Conservation (phyloP, 2,797 vertebrate species). For the Pogonophryne albipinna region DNA sequence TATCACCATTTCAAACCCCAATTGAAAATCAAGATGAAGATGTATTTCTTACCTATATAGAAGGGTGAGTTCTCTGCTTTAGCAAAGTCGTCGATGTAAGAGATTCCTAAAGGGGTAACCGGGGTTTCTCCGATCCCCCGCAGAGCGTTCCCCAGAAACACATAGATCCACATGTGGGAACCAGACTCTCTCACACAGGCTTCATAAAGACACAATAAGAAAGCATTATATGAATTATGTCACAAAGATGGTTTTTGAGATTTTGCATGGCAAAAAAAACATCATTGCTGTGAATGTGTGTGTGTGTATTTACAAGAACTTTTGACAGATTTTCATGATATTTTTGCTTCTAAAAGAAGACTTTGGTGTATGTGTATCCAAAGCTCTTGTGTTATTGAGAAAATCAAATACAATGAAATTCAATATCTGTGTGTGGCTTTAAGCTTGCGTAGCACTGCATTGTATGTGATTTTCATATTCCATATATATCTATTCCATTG, state of each 20-base stretch:
- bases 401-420: slow-evolving; percentile 23
- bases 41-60: slow-evolving; percentile 89
- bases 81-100: slow-evolving; percentile 95
- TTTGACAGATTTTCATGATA: background rate
- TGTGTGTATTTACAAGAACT: background rate
- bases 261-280: too few species aligned
- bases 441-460: slow-evolving; percentile 4
- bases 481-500: slow-evolving; percentile 1
- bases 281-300: background rate
- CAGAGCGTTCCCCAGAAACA: slow-evolving; percentile 92
- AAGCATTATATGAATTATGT: background rate
- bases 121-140: slow-evolving; percentile 97
- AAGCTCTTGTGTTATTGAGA: background rate
- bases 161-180: slow-evolving; percentile 93
- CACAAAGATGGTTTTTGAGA: background rate
- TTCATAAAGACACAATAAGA: slow-evolving; percentile 48
- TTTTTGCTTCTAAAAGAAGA: background rate
- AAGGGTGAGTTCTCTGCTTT: slow-evolving; percentile 92
- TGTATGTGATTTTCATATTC: slow-evolving; percentile 4
- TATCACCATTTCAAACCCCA: background rate
- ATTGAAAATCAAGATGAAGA: rapidly evolving
- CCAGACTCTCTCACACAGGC: slow-evolving; percentile 87
- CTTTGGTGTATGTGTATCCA: background rate
- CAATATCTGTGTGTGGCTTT: background rate
- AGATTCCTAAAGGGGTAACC: slow-evolving; percentile 92